Conservation (phyloP, 1,140 invertebrate species). For the Nylanderia fulva region DNA sequence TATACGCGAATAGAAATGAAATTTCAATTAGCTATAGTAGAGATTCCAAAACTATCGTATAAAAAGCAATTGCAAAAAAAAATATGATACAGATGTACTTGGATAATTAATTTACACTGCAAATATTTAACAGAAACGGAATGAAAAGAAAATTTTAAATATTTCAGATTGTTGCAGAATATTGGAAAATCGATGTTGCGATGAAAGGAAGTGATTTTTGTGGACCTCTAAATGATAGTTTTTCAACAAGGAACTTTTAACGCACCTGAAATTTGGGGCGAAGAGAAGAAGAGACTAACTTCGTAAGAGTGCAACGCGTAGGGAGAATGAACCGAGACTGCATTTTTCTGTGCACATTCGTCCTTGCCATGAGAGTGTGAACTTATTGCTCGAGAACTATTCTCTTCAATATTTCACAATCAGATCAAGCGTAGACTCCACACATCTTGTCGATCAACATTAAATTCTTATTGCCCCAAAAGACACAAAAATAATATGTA, state of each 20-base stretch:
- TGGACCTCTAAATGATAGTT: neutral
- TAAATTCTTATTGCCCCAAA: neutral
- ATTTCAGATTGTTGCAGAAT: too few relatives aligned
- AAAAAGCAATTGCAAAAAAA: too few relatives aligned
- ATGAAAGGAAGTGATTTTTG: neutral
- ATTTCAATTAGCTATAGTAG: neutral
- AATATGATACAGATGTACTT: too few relatives aligned
- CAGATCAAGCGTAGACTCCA: conserved; percentile 5
- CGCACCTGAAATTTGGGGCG: conserved; percentile 75
- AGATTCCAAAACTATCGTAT: neutral
- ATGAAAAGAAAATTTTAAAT: too few relatives aligned
- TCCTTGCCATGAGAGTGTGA: conserved; percentile 71
- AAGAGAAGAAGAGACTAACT: conserved; percentile 78
- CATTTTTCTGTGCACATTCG: conserved; percentile 65
- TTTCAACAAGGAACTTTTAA: neutral
- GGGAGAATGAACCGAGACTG: conserved; percentile 75
- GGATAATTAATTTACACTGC: too few relatives aligned
- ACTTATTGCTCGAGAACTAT: conserved; percentile 64
- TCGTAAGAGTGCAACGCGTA: conserved; percentile 78
- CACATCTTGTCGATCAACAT: neutral
- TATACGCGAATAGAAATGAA: neutral
- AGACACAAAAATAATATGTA: too few relatives aligned
- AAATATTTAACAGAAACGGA: too few relatives aligned
- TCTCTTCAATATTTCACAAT: conserved; percentile 21
- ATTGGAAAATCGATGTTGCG: neutral